phyloP scores from a whole-genome alignment of 2,113 vertebrate species.

The Brienomyrus longianalis region DNA sequence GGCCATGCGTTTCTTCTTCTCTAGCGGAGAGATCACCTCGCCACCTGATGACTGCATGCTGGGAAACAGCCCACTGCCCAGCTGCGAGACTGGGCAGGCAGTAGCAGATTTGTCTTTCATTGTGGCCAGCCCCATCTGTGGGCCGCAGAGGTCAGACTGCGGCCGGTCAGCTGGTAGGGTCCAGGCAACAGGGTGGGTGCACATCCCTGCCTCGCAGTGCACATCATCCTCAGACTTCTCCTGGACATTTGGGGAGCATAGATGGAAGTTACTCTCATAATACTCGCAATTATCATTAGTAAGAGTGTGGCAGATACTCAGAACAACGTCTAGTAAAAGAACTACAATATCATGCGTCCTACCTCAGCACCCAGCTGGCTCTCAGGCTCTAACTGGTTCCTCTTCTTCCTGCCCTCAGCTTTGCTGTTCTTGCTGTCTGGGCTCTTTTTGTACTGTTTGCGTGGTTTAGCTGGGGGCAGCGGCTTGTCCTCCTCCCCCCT shows the following conservation, averaged over 20 bases:
- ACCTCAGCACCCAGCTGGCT: conserved; percentile 49
- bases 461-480: conserved; percentile 76
- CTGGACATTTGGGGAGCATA: conserved; percentile 26
- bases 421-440: conserved; percentile 55
- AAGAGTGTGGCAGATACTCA: neutral
- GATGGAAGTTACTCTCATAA: neutral
- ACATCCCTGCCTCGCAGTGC: conserved; percentile 39
- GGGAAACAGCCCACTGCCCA: conserved; percentile 53
- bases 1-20: conserved; percentile 87
- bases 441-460: conserved; percentile 76
- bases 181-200: conserved; percentile 42
- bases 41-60: conserved; percentile 55
- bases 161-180: conserved; percentile 33
- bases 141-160: conserved; percentile 30
- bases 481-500: conserved; percentile 90
- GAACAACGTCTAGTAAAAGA: neutral
- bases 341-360: conserved; percentile 1
- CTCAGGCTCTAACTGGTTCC: conserved; percentile 54
- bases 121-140: conserved; percentile 13
- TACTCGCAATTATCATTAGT: neutral
- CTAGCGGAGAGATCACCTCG: conserved; percentile 83
- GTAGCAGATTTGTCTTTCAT: conserved; percentile 34
- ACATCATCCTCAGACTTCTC: conserved; percentile 35
- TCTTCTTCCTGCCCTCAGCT: conserved; percentile 59
- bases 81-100: conserved; percentile 43